A percentile compares a stretch with the other conserved stretches of the same genome.
These are phyloP conservation scores for Danaus melanippus DNA, from an alignment of 1,140 invertebrate genomes.

Conservation along the genomic window DNA sequence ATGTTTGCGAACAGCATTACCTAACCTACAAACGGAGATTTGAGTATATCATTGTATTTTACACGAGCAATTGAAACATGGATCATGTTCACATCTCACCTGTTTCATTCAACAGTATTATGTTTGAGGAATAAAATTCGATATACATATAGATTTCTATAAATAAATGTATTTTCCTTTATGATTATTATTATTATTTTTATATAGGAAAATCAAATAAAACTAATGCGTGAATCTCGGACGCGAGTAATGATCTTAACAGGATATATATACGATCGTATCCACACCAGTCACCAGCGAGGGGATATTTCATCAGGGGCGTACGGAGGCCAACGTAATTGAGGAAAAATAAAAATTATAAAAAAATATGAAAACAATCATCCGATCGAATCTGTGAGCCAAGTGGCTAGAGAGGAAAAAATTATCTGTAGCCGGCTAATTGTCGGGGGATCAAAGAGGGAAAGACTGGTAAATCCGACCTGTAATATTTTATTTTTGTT, in stretches of 20 bases:
- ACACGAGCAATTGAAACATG: too few relatives aligned
- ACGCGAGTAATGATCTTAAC: slow-evolving; percentile 24
- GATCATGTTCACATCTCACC: too few relatives aligned
- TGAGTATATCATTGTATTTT: slow-evolving; percentile 4
- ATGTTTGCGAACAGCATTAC: slow-evolving; percentile 16
- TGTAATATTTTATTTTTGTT: slow-evolving; percentile 48
- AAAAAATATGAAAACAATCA: slow-evolving; percentile 50
- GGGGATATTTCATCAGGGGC: too few relatives aligned
- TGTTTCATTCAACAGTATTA: too few relatives aligned
- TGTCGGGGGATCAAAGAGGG: slow-evolving; percentile 59
- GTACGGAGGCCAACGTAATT: slow-evolving; percentile 17
- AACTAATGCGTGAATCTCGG: slow-evolving; percentile 23
- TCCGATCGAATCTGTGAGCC: slow-evolving; percentile 50
- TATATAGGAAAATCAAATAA: too few relatives aligned
- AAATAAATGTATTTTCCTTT: too few relatives aligned
- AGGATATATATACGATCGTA: not conserved
- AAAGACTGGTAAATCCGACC: slow-evolving; percentile 56
- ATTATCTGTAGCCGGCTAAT: slow-evolving; percentile 64
- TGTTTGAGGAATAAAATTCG: too few relatives aligned
- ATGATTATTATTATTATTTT: too few relatives aligned
- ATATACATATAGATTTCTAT: too few relatives aligned
- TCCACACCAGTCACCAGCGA: too few relatives aligned
- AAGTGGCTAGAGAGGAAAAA: slow-evolving; percentile 56
- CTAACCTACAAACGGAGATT: slow-evolving; percentile 8
- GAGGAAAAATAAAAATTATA: slow-evolving; percentile 25